These are phyloP conservation scores for Lobophora halterata DNA, from an alignment of 2,888 invertebrate genomes.

Conservation along the genomic window DNA sequence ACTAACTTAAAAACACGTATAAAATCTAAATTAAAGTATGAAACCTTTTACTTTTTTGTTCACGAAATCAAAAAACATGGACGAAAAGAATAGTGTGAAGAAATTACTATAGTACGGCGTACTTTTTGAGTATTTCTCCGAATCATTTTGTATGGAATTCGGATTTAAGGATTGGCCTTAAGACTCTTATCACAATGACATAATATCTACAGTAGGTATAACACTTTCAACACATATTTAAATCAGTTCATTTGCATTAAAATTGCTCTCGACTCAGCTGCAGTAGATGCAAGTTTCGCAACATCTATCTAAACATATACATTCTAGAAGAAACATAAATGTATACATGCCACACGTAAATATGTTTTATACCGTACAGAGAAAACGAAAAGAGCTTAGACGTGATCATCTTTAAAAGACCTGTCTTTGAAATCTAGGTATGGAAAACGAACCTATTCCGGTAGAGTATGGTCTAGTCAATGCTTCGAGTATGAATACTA, in stretches of 20 bases:
- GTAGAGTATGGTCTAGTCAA: no score
- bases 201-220: conserved; percentile 14
- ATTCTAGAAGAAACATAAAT: conserved; percentile 2
- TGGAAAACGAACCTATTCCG: neutral
- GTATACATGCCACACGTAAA: conserved; percentile 4
- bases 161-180: no score
- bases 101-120: no score
- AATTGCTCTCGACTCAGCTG: conserved; percentile 23
- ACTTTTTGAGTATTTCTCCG: no score
- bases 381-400: conserved; percentile 2
- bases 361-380: neutral
- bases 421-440: conserved; percentile 4
- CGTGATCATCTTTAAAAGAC: conserved; percentile 6
- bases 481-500: no score
- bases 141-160: no score
- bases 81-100: no score
- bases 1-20: no score
- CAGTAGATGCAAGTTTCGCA: conserved; percentile 23
- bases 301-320: conserved; percentile 8
- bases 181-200: conserved; percentile 18
- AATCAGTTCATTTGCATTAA: conserved; percentile 26
- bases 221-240: conserved; percentile 24
- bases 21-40: no score
- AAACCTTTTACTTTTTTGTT: no score
- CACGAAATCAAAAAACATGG: no score